Evolutionary conservation across 2,888 invertebrate species (phyloP).

Genomic region (Nomada lathburiana): DNA sequence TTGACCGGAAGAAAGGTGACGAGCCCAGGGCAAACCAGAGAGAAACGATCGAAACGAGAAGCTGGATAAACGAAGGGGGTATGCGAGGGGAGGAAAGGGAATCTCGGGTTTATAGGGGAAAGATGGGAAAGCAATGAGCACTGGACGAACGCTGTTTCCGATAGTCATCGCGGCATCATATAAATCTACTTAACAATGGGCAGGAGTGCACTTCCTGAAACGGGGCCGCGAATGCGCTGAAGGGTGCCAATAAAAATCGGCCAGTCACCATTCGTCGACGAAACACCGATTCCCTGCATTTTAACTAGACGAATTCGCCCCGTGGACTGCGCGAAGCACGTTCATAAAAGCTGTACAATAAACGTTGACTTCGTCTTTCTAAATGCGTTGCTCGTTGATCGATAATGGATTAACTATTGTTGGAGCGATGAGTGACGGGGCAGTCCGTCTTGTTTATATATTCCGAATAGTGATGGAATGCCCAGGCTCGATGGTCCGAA

Average conservation of each 20-base stretch:
- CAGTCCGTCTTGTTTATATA: constrained; percentile 4
- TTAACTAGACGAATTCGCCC: constrained; percentile 12
- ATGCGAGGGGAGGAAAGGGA: background rate
- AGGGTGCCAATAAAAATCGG: constrained; percentile 71
- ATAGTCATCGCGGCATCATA: constrained; percentile 75
- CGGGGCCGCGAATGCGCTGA: constrained; percentile 56
- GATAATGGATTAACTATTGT: constrained; percentile 20
- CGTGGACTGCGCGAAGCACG: background rate
- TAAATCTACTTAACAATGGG: constrained; percentile 76
- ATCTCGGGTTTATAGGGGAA: background rate
- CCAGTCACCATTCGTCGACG: constrained; percentile 55
- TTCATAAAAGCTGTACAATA: background rate
- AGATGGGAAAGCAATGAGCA: constrained; percentile 49
- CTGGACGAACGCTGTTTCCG: constrained; percentile 66
- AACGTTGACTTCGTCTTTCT: constrained; percentile 7
- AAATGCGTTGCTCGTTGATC: background rate
- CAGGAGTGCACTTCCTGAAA: constrained; percentile 59
- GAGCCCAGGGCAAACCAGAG: constrained; percentile 2
- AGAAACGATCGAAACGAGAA: constrained; percentile 28
- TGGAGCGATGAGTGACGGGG: constrained; percentile 1
- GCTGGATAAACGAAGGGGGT: constrained; percentile 42
- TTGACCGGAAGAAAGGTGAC: constrained; percentile 40
- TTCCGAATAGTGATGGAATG: constrained; percentile 11
- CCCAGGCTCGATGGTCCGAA: background rate
- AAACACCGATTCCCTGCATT: constrained; percentile 58